Percentiles rank a stretch among this genome's conserved stretches.
Evolutionary conservation across 2,797 vertebrate genomes (phyloP).

Genomic region (Ceryle rudis): DNA sequence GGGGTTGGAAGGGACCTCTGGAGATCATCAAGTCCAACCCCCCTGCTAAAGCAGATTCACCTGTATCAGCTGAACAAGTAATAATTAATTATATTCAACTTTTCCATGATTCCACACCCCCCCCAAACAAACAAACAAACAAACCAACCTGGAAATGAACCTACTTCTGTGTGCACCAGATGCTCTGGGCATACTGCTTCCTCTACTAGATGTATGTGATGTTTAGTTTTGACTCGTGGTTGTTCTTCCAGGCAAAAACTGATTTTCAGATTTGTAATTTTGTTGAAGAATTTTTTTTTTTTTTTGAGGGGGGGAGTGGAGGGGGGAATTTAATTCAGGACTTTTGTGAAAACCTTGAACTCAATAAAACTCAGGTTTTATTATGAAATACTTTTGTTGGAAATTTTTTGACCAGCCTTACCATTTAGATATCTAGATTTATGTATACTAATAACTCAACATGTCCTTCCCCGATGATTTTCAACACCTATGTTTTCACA

Average conservation of each 20-base stretch:
- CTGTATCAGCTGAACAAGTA: not conserved
- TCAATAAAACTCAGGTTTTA: not conserved
- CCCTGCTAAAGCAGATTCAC: too few relatives aligned
- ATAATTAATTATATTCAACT: not conserved
- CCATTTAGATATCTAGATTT: not conserved
- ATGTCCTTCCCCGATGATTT: not conserved
- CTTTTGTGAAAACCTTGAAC: not conserved
- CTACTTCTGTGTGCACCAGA: not conserved
- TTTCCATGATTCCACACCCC: not conserved
- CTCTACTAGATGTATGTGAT: not conserved
- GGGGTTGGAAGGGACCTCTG: too few relatives aligned
- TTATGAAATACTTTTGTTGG: not conserved
- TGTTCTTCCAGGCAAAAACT: not conserved
- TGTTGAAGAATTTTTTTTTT: not conserved
- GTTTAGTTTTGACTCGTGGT: not conserved
- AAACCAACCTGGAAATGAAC: not conserved
- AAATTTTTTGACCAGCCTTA: not conserved
- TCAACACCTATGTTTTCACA: not conserved
- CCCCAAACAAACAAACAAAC: not conserved
- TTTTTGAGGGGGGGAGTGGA: accelerated
- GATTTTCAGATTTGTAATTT: not conserved
- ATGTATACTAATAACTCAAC: not conserved
- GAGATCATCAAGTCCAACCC: too few relatives aligned
- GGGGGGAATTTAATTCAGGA: not conserved
- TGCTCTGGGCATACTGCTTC: not conserved